Evolutionary conservation across 2,113 vertebrate genomes (phyloP).

Genomic region (Oreotrochilus melanogaster): DNA sequence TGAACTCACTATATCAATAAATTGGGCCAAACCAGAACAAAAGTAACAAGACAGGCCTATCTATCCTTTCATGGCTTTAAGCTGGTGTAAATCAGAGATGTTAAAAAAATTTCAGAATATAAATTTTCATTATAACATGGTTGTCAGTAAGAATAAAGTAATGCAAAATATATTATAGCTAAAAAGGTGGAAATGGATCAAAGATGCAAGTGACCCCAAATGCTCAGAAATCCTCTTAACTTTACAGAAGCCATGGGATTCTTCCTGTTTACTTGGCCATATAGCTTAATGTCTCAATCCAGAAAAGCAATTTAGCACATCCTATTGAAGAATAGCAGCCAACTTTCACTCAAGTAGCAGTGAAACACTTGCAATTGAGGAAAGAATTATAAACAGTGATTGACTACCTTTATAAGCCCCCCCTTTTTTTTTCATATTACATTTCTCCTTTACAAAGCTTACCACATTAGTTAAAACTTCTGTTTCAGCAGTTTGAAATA

Average conservation of each 20-base stretch:
- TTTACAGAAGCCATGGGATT: not conserved
- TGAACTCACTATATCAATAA: not conserved
- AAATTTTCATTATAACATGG: not conserved
- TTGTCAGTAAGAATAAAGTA: not conserved
- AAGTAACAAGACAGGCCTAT: not conserved
- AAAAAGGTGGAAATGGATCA: not conserved
- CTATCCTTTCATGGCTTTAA: not conserved
- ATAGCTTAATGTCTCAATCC: not conserved
- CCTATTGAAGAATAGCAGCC: not conserved
- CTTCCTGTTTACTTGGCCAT: not conserved
- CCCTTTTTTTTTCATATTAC: not conserved
- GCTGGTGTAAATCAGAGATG: not conserved
- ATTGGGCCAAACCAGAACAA: not conserved
- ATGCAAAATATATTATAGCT: not conserved
- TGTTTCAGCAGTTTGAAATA: not conserved
- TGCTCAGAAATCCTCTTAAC: not conserved
- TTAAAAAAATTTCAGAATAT: not conserved
- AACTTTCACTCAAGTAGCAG: not conserved
- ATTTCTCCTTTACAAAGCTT: not conserved
- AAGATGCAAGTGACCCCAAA: not conserved
- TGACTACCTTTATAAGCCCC: not conserved
- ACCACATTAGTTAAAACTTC: not conserved
- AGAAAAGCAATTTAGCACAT: not conserved
- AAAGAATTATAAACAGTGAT: not conserved
- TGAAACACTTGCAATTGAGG: not conserved